A percentile compares a stretch with the other conserved stretches of the same genome.
Conservation (phyloP, 2,113 vertebrate genomes). For the Rhea pennata region DNA sequence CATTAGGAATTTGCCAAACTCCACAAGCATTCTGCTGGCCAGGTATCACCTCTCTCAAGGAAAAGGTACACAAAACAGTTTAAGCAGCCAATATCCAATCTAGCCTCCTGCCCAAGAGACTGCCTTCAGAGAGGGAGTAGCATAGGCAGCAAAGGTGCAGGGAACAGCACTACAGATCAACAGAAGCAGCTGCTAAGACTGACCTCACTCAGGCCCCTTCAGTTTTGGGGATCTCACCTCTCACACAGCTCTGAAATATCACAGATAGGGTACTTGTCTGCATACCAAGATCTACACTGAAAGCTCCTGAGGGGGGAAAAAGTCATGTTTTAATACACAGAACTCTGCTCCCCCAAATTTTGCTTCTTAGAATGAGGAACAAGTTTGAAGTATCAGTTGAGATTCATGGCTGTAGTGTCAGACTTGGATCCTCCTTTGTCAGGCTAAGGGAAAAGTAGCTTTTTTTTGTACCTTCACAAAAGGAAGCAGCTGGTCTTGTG, state of each 20-base stretch:
- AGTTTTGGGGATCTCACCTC: background rate
- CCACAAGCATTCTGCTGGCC: background rate
- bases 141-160: background rate
- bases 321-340: background rate
- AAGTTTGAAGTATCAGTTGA: background rate
- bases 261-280: background rate
- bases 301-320: background rate
- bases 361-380: background rate
- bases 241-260: background rate
- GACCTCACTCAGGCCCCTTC: background rate
- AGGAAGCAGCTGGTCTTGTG: background rate
- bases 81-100: background rate
- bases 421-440: background rate
- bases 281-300: background rate
- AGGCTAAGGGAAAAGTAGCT: background rate
- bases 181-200: background rate
- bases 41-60: background rate
- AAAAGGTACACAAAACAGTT: background rate
- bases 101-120: background rate
- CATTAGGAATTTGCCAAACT: background rate
- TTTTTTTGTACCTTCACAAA: background rate
- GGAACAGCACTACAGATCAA: slow-evolving; percentile 5
- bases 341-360: background rate
- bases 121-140: background rate
- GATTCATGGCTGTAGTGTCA: background rate